Evolutionary conservation across 2,888 invertebrate genomes (phyloP).

Genomic region (Chrysina gloriosa): DNA sequence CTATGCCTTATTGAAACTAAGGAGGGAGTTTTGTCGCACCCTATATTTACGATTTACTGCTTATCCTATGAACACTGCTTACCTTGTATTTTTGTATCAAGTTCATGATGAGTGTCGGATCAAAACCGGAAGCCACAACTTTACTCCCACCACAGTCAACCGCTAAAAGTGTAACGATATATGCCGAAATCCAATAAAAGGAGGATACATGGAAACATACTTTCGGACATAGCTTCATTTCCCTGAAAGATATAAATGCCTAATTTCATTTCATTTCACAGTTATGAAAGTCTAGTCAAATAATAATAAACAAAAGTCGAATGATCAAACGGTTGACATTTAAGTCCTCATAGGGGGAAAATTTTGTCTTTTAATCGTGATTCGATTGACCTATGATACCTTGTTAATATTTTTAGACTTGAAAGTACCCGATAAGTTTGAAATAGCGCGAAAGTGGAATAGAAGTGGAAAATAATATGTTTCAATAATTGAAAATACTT

Average conservation of each 20-base stretch:
- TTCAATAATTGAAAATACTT: not conserved
- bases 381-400: too few species aligned
- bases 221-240: not conserved
- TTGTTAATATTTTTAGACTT: too few species aligned
- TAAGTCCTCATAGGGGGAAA: too few species aligned
- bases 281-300: too few species aligned
- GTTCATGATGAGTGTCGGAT: not conserved
- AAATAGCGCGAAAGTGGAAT: too few species aligned
- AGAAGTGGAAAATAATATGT: not conserved
- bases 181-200: conserved; percentile 26
- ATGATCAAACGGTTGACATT: too few species aligned
- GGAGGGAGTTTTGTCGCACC: too few species aligned
- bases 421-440: too few species aligned
- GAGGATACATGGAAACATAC: conserved; percentile 5
- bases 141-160: not conserved
- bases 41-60: not conserved
- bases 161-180: not conserved
- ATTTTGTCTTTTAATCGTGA: too few species aligned
- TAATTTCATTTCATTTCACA: not conserved
- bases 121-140: not conserved
- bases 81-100: conserved; percentile 53
- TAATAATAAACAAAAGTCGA: too few species aligned
- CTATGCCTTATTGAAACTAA: too few species aligned
- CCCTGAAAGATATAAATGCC: not conserved
- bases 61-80: conserved; percentile 16